Base-by-base conservation (phyloP, 2,888 invertebrate species). In the Ditylenchus weischeri region DNA sequence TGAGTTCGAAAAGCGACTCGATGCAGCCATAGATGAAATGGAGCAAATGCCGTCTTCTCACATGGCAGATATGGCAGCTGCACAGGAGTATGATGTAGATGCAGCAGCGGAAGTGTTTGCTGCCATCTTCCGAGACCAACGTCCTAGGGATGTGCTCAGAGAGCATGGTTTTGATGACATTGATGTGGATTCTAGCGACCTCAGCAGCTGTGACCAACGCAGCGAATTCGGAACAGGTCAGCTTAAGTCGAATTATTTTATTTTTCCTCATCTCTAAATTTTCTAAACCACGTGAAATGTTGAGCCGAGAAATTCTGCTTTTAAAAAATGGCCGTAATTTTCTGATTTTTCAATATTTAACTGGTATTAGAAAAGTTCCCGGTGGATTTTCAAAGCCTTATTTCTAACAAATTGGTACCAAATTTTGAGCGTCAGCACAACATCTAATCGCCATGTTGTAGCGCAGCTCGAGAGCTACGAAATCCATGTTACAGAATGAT, bases 71-170 rank as follows among this genome's bases (percentile, higher is more conserved):
- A 36, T 57, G 11, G 23, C 70, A 62, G 72, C 54, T 61, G 43
- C 21, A 50, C n/a, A 50, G 21, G 50, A 72, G 29, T 75, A 78
- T 65, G 77, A 81, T 67, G 70, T 78, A 50, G 78, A 78, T 65
- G 78, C 80, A 57, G 78, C 81, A 15, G 78, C 81, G n/a, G 76
- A 79, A 65, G 70, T 81, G 43, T 71, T 81, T 23, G 78, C 81
- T 18, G 76, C 76, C 23, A 72, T 78, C 35, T 81, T 80, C 64
- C 78, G 79, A 10, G 73, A 79, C 65, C 73, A 75, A 64, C 72
- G 75, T 62, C 81, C 81, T 18, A 66, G 74, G 19, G 72, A 78
- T 49, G 80, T 81, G 48, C 73, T 81, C 15, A 71, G 75, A 57
- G 77, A 78, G 60, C 76, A 75, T 54, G 75, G 76, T 8, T 66